These are phyloP conservation scores for Ptychoptera contaminata DNA, from an alignment of 2,888 invertebrate genomes.

Conservation along the genomic window DNA sequence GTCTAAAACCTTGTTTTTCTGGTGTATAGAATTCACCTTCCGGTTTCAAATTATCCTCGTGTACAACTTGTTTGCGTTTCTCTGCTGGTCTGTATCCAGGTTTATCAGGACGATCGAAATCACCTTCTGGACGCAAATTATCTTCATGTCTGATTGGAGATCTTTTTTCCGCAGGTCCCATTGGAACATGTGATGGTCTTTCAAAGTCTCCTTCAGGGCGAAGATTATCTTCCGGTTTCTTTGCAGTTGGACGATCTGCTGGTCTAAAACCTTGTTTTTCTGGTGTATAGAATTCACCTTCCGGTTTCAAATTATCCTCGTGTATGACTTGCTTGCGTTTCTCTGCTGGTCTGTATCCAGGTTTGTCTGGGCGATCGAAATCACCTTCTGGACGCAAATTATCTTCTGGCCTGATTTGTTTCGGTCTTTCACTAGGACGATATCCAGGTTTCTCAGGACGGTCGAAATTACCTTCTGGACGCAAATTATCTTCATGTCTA, in stretches of 20 bases:
- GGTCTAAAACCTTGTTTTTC: slow-evolving; percentile 20
- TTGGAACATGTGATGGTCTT: slow-evolving; percentile 24
- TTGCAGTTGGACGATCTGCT: slow-evolving; percentile 26
- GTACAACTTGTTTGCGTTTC: slow-evolving; percentile 30
- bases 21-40: slow-evolving; percentile 36
- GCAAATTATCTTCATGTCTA: slow-evolving; percentile 28
- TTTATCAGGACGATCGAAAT: slow-evolving; percentile 28
- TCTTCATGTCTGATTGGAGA: slow-evolving; percentile 33
- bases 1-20: slow-evolving; percentile 33
- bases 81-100: slow-evolving; percentile 34
- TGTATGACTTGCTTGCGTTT: slow-evolving; percentile 29
- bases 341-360: slow-evolving; percentile 26
- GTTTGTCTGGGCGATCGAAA: slow-evolving; percentile 14
- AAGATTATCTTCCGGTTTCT: slow-evolving; percentile 35
- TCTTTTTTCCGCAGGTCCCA: slow-evolving; percentile 29
- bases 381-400: slow-evolving; percentile 22
- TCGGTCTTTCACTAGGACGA: slow-evolving; percentile 23
- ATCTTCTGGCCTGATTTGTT: slow-evolving; percentile 26
- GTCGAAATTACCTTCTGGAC: slow-evolving; percentile 32
- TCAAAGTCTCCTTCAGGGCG: slow-evolving; percentile 37
- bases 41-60: slow-evolving; percentile 39
- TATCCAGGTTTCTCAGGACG: slow-evolving; percentile 27
- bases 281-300: slow-evolving; percentile 29
- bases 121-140: slow-evolving; percentile 42
- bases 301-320: slow-evolving; percentile 35